phyloP scores from a whole-genome alignment of 2,113 vertebrate genomes.

The Heptranchias perlo region DNA sequence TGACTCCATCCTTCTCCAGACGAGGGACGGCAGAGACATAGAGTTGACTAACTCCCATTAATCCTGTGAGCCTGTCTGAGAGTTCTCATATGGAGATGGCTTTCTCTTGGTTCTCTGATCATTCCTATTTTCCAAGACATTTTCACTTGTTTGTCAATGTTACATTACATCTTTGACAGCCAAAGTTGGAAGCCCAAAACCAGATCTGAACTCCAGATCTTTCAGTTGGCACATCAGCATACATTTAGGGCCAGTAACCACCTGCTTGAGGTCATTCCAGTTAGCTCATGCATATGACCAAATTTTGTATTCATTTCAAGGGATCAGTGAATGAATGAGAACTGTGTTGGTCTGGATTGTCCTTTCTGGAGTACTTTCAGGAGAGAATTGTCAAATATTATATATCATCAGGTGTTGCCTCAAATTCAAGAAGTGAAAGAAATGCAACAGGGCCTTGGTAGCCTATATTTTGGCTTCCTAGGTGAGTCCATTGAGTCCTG shows the following conservation, averaged over 20 bases:
- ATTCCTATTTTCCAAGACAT: not conserved
- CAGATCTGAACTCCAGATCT: not conserved
- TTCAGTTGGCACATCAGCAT: not conserved
- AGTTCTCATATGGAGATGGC: not conserved
- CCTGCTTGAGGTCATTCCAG: not conserved
- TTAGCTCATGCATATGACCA: not conserved
- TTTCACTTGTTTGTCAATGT: not conserved
- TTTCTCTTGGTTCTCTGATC: not conserved
- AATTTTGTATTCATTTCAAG: not conserved
- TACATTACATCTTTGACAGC: too few species aligned
- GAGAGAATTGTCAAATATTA: too few species aligned
- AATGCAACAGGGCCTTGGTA: too few species aligned
- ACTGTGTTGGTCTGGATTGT: too few species aligned
- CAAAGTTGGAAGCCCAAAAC: not conserved
- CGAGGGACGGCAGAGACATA: not conserved
- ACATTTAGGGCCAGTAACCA: not conserved
- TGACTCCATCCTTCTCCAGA: not conserved
- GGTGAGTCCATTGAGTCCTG: too few species aligned
- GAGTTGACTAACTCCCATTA: not conserved
- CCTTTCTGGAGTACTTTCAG: too few species aligned
- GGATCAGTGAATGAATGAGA: not conserved
- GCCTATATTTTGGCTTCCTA: too few species aligned
- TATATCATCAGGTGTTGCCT: too few species aligned
- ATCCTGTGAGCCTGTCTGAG: not conserved
- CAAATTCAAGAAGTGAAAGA: too few species aligned